Evolutionary conservation across 2,113 vertebrate genomes (phyloP).

Genomic region (Aphyosemion australe): DNA sequence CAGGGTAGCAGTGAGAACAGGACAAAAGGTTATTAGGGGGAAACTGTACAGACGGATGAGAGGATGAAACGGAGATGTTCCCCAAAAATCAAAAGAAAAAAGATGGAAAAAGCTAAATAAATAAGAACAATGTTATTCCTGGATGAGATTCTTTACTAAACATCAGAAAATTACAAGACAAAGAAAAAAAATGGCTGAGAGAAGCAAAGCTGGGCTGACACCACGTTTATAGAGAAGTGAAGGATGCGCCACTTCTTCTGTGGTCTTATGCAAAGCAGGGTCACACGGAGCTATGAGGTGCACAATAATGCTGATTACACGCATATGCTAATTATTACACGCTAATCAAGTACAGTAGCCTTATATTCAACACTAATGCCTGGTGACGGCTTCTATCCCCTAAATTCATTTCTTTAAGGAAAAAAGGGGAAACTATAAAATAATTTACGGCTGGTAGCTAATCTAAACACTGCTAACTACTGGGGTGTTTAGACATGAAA

Average conservation of each 20-base stretch:
- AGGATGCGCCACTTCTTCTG: slow-evolving; percentile 76
- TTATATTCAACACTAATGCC: slow-evolving; percentile 76
- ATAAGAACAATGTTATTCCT: slow-evolving; percentile 31
- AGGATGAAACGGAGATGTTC: slow-evolving; percentile 21
- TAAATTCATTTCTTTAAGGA: slow-evolving; percentile 58
- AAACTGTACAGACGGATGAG: slow-evolving; percentile 39
- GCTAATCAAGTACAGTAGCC: slow-evolving; percentile 86
- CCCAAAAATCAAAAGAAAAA: slow-evolving; percentile 13
- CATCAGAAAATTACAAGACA: slow-evolving; percentile 46
- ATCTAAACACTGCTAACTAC: slow-evolving; percentile 63
- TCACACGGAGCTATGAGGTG: slow-evolving; percentile 76
- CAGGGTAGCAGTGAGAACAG: slow-evolving; percentile 59
- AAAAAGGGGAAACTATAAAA: slow-evolving; percentile 72
- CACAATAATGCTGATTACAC: slow-evolving; percentile 89
- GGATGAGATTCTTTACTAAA: slow-evolving; percentile 22
- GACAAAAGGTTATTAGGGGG: slow-evolving; percentile 44
- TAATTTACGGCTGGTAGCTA: slow-evolving; percentile 55
- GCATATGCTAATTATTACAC: slow-evolving; percentile 86
- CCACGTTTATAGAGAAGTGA: slow-evolving; percentile 70
- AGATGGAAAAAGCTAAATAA: slow-evolving; percentile 9
- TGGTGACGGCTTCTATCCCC: slow-evolving; percentile 66
- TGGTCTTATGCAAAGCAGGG: slow-evolving; percentile 84
- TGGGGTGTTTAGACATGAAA: slow-evolving; percentile 66
- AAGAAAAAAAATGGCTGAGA: slow-evolving; percentile 63
- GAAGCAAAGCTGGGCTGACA: slow-evolving; percentile 76